phyloP scores from a whole-genome alignment of 2,888 invertebrate genomes.

The Fabriciana adippe region DNA sequence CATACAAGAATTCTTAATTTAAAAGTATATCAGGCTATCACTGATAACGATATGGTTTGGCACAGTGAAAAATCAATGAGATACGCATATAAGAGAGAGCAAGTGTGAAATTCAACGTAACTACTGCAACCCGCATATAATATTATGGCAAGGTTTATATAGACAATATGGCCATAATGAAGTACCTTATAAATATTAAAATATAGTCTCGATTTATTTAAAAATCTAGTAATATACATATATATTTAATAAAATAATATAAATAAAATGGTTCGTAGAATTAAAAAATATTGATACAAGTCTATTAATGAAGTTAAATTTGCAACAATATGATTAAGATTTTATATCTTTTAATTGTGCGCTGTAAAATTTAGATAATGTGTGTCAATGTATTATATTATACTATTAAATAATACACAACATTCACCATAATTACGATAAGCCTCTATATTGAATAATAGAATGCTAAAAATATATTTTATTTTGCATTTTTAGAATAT shows the following conservation, averaged over 20 bases:
- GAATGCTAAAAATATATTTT: constrained; percentile 13
- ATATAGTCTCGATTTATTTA: too few species aligned
- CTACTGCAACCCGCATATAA: constrained; percentile 27
- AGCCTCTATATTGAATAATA: constrained; percentile 17
- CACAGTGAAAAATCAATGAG: constrained; percentile 47
- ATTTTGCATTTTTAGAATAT: constrained; percentile 19
- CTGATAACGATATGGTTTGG: constrained; percentile 75
- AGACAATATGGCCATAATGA: too few species aligned
- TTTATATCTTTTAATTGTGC: constrained; percentile 19
- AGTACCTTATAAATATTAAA: too few species aligned
- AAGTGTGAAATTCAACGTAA: constrained; percentile 22
- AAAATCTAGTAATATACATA: too few species aligned
- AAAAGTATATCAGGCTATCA: constrained; percentile 62
- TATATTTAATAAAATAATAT: background rate
- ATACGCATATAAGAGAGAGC: constrained; percentile 38
- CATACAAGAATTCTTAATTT: constrained; percentile 45
- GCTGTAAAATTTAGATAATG: constrained; percentile 7
- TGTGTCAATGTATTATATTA: background rate
- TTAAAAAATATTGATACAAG: background rate
- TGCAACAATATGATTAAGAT: constrained; percentile 11
- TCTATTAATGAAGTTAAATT: background rate
- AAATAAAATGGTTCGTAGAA: background rate
- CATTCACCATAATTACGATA: constrained; percentile 12
- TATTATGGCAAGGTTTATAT: constrained; percentile 24
- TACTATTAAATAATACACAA: constrained; percentile 5